A percentile compares a stretch with the other conserved stretches of the same genome.
Evolutionary conservation across 2,888 invertebrate genomes (phyloP).

Genomic region (Fragum fragum): DNA sequence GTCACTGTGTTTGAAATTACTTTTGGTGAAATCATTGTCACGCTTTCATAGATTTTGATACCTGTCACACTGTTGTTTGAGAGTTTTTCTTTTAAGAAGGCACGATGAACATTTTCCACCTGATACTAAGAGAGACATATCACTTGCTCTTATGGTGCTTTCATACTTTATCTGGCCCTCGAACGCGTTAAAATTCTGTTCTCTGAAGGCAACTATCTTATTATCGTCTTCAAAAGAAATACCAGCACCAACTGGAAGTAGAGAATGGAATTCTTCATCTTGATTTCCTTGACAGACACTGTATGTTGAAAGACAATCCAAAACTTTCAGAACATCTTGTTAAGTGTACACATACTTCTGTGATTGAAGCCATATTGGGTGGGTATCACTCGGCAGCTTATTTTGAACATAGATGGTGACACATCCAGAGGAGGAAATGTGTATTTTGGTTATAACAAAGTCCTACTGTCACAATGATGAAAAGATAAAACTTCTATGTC

Average conservation of each 20-base stretch:
- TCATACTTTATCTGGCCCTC: neutral
- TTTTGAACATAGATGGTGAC: slow-evolving; percentile 1
- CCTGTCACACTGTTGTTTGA: neutral
- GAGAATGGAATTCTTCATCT: slow-evolving; percentile 4
- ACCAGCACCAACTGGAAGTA: too few species aligned
- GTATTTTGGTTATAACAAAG: neutral
- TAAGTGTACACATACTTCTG: neutral
- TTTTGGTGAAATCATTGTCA: neutral
- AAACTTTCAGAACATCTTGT: neutral
- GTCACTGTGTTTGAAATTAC: neutral
- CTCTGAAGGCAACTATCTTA: slow-evolving; percentile 9
- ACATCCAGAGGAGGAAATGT: neutral
- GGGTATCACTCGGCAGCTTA: neutral
- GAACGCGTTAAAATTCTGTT: neutral
- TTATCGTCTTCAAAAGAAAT: too few species aligned
- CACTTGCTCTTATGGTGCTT: neutral
- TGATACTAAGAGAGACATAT: neutral
- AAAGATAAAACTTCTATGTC: neutral
- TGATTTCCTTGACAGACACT: neutral
- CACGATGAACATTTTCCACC: neutral
- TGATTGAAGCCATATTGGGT: slow-evolving; percentile 13
- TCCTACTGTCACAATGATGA: neutral
- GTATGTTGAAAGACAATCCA: neutral
- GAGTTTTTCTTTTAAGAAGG: neutral
- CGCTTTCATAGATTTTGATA: neutral